Evolutionary conservation across 2,113 vertebrate genomes (phyloP).

Genomic region (Tricholaema leucomelas): DNA sequence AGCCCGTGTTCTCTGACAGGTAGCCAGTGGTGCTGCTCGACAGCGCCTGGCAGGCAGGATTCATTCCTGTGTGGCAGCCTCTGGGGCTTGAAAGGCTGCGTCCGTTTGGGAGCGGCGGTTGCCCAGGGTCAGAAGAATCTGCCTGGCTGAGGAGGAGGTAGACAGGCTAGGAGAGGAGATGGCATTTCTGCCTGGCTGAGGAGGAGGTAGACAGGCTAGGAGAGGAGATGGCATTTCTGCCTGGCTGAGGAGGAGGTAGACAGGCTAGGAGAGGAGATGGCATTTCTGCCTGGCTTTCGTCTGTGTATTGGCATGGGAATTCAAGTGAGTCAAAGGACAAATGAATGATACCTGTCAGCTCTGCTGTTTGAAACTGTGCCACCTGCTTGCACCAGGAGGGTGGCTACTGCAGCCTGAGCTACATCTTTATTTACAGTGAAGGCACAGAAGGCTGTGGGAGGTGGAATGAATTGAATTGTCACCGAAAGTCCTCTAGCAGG

Average conservation of each 20-base stretch:
- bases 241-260: neutral
- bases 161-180: neutral
- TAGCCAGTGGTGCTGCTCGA: neutral
- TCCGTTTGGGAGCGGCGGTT: neutral
- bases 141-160: neutral
- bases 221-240: constrained; percentile 23
- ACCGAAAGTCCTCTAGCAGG: neutral
- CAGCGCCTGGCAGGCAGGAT: neutral
- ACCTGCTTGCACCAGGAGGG: constrained; percentile 20
- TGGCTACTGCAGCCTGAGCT: neutral
- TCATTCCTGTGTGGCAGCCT: neutral
- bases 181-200: constrained; percentile 38
- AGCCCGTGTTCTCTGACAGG: neutral
- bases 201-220: neutral
- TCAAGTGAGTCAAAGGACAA: neutral
- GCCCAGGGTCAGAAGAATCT: neutral
- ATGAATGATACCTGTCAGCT: constrained; percentile 31
- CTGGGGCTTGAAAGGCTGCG: neutral
- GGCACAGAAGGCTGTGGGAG: neutral
- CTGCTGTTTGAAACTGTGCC: constrained; percentile 32
- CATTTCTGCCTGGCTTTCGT: constrained; percentile 48
- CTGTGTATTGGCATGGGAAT: too few relatives aligned
- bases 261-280: neutral
- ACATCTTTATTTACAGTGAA: neutral
- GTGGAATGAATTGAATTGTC: neutral